phyloP scores from a whole-genome alignment of 2,113 vertebrate genomes.

The Lagenorhynchus albirostris region DNA sequence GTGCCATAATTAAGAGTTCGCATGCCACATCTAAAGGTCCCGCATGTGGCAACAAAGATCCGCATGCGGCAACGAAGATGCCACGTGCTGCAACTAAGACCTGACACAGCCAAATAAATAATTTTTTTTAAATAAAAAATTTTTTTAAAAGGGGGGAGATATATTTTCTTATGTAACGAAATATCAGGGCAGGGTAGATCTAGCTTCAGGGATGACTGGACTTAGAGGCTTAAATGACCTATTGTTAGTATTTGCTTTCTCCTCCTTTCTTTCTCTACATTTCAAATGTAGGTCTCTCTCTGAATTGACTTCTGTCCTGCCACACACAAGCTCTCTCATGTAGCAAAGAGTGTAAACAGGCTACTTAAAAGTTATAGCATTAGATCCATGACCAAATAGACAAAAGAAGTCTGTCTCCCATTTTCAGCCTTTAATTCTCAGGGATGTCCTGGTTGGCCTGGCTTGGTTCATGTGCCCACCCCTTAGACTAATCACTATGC shows the following conservation, averaged over 20 bases:
- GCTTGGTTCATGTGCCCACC: neutral
- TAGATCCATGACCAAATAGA: neutral
- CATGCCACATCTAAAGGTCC: too few relatives aligned
- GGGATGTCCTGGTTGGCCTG: neutral
- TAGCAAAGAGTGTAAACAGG: neutral
- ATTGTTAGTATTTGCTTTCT: neutral
- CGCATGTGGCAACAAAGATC: too few relatives aligned
- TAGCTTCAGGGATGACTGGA: neutral
- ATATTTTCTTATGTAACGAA: slow-evolving; percentile 2
- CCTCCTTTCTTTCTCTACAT: neutral
- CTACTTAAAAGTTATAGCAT: neutral
- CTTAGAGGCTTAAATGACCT: neutral
- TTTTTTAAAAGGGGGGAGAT: neutral
- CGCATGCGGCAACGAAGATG: too few relatives aligned
- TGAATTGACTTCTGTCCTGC: neutral
- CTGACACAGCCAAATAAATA: too few relatives aligned
- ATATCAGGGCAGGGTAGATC: neutral
- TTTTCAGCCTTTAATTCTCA: neutral
- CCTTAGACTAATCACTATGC: neutral
- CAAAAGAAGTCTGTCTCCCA: neutral
- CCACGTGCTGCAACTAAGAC: too few relatives aligned
- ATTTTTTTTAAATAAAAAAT: too few relatives aligned
- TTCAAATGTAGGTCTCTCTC: neutral
- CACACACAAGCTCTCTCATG: neutral
- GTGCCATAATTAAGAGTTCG: too few relatives aligned